Evolutionary conservation across 2,888 invertebrate species (phyloP), one percentile per base, ranked within the genome.

Genomic region (Zaprionus lineosus): DNA sequence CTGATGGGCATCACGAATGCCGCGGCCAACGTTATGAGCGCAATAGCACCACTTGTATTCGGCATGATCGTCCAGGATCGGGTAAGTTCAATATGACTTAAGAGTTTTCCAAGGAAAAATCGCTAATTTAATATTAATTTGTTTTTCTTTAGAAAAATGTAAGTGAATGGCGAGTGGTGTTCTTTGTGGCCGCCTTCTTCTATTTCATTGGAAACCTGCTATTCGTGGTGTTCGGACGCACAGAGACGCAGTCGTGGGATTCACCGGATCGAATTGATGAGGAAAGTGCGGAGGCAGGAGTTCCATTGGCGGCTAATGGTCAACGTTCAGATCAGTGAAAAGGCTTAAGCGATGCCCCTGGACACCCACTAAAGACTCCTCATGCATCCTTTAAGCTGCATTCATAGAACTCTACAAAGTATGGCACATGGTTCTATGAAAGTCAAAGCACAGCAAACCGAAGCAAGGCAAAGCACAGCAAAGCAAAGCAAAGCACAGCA

Each of bases 1-100:
- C 89, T 96, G 78, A 96, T 96, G 95, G 96, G 96, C 2, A 93
- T 96, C 68, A 95, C 95, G 0, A 96, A 96, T 87, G 94, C 94
- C 2, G 90, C 92, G 0, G 94, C 95, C 0, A 95, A 95, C 84
- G 91, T 95, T n/a, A 94, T 95, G 89, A 95, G 95, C 39, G 94
- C 95, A 44, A 87, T 96, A 68, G 95, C 95, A 0, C 96, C 96
- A 0, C 89, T 95, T 3, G 91, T 93, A 9, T 94, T 95, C 0
- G 93, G 94, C 1, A 84, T 92, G 3, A 92, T 96, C 2, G 93
- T 95, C 0, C 88, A 90, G 2, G 92, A 95, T 87, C 91, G 92
- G 90, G 96, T 95, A 89, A 89, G 92, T 76, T 76, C 47, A 0
- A 7, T 0, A 41, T n/a, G 51, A 47, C 24, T 2, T 1, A n/a